Evolutionary conservation across 2,797 vertebrate genomes (phyloP).

Genomic region (Phylloscopus collybita): DNA sequence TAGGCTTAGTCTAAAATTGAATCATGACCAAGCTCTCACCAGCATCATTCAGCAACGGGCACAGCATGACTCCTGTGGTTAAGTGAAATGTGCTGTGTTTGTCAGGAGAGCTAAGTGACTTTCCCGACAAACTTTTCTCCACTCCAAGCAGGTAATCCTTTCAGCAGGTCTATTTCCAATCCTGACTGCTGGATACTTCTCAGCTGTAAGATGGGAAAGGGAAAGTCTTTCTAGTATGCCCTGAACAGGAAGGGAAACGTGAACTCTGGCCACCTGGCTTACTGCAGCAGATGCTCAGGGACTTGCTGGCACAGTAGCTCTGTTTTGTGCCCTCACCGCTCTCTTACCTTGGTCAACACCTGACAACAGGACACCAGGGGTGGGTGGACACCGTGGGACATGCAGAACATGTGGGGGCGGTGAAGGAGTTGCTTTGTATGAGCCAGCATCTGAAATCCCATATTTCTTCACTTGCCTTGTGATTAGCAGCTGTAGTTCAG

Average conservation of each 20-base stretch:
- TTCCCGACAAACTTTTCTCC: neutral
- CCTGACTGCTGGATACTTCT: neutral
- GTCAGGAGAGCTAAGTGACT: neutral
- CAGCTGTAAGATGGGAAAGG: neutral
- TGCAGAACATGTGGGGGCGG: neutral
- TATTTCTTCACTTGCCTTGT: neutral
- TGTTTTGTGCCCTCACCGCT: neutral
- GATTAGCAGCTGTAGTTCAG: neutral
- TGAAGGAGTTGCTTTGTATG: neutral
- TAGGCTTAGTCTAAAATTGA: neutral
- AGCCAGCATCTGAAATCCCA: neutral
- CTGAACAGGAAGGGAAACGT: fast-evolving
- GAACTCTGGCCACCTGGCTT: neutral
- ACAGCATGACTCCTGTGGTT: neutral
- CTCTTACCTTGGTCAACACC: neutral
- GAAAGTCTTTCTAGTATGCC: neutral
- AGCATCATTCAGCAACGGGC: neutral
- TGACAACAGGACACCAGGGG: neutral
- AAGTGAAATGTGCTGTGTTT: neutral
- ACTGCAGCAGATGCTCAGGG: neutral
- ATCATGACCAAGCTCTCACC: neutral
- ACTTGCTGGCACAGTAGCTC: neutral
- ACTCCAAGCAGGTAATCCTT: neutral
- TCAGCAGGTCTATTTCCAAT: neutral
- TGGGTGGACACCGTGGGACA: neutral